phyloP scores from a whole-genome alignment of 2,888 invertebrate genomes.

The Chrysomela aeneicollis region DNA sequence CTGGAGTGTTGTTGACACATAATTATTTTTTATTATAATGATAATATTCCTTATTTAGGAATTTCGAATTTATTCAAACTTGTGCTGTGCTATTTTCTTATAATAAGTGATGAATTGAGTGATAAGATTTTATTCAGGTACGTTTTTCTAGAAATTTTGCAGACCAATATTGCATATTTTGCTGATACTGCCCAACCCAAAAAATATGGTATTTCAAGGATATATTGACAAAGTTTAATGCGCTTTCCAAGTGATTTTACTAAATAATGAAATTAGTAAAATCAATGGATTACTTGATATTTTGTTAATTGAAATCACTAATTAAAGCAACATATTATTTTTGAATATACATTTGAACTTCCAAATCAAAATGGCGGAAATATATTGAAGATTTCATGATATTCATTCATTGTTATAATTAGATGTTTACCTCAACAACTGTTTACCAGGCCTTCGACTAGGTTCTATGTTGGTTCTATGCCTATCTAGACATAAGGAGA shows the following conservation, averaged over 20 bases:
- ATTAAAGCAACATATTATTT: no score
- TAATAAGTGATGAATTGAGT: neutral
- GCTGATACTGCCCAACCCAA: neutral
- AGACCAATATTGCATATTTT: neutral
- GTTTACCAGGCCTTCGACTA: no score
- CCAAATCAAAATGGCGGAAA: neutral
- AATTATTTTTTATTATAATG: neutral
- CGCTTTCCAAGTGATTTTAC: no score
- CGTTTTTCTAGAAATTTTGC: neutral
- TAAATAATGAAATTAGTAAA: no score
- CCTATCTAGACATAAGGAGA: no score
- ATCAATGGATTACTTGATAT: no score
- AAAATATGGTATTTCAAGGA: neutral
- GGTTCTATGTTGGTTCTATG: no score
- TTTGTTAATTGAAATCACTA: no score
- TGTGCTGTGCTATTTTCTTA: neutral
- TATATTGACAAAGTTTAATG: neutral
- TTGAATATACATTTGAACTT: neutral
- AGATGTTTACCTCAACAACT: no score
- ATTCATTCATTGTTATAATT: neutral
- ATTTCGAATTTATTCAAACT: no score
- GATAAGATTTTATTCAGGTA: neutral
- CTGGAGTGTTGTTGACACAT: no score
- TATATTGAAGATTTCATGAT: neutral
- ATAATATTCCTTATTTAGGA: neutral